Evolutionary conservation across 2,797 vertebrate genomes (phyloP).

Genomic region (Erethizon dorsatum): DNA sequence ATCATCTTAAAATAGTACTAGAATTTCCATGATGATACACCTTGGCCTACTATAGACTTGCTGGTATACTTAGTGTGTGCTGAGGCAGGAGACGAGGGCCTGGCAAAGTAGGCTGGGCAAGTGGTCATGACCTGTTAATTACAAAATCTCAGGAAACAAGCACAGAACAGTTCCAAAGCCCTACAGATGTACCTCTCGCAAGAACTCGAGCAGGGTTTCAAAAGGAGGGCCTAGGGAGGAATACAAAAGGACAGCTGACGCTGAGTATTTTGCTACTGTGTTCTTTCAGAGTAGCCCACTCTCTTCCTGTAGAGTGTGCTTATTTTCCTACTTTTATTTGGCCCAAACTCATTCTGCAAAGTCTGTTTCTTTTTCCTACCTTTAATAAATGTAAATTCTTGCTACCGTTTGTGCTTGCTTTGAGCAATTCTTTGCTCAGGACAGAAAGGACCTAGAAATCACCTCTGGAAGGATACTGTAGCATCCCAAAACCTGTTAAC

Average conservation of each 20-base stretch:
- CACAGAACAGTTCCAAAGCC: not conserved
- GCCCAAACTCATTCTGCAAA: not conserved
- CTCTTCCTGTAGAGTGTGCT: not conserved
- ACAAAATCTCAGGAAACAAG: not conserved
- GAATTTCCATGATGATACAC: not conserved
- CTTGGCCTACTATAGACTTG: not conserved
- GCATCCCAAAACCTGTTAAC: not conserved
- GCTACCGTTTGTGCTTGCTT: not conserved
- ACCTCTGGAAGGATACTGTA: not conserved
- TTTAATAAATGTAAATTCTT: not conserved
- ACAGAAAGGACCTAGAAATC: not conserved
- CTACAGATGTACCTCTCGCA: not conserved
- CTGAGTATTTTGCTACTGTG: not conserved
- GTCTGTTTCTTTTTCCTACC: not conserved
- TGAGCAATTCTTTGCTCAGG: not conserved
- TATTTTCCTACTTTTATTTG: not conserved
- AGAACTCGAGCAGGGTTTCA: not conserved
- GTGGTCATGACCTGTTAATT: not conserved
- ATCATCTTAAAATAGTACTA: slow-evolving; percentile 12
- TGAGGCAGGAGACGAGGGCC: not conserved
- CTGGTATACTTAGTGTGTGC: not conserved
- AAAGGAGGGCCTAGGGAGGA: not conserved
- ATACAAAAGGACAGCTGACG: not conserved
- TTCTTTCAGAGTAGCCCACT: not conserved
- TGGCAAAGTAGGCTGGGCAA: not conserved